A percentile compares a stretch with the other conserved stretches of the same genome.
Evolutionary conservation across 2,113 vertebrate genomes (phyloP).

Genomic region (Nothocercus nigrocapillus): DNA sequence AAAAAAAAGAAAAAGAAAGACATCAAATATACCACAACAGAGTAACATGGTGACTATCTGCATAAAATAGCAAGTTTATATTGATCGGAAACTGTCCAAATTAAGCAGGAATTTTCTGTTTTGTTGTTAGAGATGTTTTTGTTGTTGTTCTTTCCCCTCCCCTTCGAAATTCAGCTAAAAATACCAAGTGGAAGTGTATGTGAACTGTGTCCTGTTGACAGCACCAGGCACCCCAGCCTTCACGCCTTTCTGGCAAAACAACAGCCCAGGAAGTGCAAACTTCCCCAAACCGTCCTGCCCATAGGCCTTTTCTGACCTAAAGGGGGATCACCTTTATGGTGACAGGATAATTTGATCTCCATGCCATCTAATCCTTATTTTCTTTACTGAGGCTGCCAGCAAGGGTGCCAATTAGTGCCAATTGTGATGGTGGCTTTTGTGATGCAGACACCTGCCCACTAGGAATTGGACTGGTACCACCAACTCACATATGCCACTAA

Average conservation of each 20-base stretch:
- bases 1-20: conserved; percentile 20
- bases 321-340: conserved; percentile 61
- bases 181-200: background rate
- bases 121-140: conserved; percentile 28
- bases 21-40: background rate
- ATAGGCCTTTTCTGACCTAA: conserved; percentile 38
- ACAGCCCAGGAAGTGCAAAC: conserved; percentile 13
- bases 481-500: conserved; percentile 75
- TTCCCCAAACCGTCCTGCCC: conserved; percentile 48
- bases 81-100: conserved; percentile 33
- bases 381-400: conserved; percentile 51
- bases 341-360: conserved; percentile 71
- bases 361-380: conserved; percentile 70
- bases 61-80: conserved; percentile 32
- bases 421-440: conserved; percentile 75
- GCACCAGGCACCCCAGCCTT: background rate
- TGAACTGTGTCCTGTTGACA: background rate
- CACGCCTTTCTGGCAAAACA: rapidly evolving
- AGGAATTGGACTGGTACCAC: conserved; percentile 76
- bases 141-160: background rate
- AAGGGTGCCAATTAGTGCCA: conserved; percentile 75
- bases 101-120: conserved; percentile 47
- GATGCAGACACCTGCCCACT: conserved; percentile 76
- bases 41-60: background rate
- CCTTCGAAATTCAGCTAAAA: conserved; percentile 21